A percentile compares a stretch with the other conserved stretches of the same genome.
Conservation (phyloP, 2,888 invertebrate species). For the Autographa pulchrina region DNA sequence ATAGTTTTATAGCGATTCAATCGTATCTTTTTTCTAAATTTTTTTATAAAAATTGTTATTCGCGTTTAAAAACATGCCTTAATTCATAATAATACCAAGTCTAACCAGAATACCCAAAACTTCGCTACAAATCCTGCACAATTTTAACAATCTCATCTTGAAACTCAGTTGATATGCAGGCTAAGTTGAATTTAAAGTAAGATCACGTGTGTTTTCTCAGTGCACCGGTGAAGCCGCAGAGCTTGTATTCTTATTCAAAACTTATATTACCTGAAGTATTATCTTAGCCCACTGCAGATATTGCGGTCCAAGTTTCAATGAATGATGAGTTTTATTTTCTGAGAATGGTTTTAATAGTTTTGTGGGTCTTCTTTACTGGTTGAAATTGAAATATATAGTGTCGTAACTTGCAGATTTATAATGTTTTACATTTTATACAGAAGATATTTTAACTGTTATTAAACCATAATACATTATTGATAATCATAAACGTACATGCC, state of each 20-base stretch:
- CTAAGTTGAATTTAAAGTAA: constrained; percentile 50
- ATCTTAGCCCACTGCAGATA: constrained; percentile 23
- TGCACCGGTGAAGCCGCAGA: constrained; percentile 28
- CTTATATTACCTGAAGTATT: constrained; percentile 42
- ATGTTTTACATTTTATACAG: too few species aligned
- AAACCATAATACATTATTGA: too few species aligned
- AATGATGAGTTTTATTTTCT: background rate
- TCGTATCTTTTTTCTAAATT: too few species aligned
- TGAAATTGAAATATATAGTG: background rate
- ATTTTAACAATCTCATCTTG: constrained; percentile 11
- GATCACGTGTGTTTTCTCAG: constrained; percentile 47
- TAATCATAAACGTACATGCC: too few species aligned
- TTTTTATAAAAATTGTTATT: background rate
- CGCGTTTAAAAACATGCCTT: background rate
- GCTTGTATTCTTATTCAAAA: constrained; percentile 37
- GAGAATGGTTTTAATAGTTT: background rate
- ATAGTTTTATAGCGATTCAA: too few species aligned
- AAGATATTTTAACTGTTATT: too few species aligned
- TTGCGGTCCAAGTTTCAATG: background rate
- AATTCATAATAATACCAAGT: background rate
- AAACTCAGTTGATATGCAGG: constrained; percentile 5
- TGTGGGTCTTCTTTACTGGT: background rate
- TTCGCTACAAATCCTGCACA: constrained; percentile 7
- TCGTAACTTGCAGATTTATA: too few species aligned
- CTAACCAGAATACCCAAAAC: background rate